phyloP scores from a whole-genome alignment of 1,140 invertebrate species.

The Pogonognathellus flavescens region DNA sequence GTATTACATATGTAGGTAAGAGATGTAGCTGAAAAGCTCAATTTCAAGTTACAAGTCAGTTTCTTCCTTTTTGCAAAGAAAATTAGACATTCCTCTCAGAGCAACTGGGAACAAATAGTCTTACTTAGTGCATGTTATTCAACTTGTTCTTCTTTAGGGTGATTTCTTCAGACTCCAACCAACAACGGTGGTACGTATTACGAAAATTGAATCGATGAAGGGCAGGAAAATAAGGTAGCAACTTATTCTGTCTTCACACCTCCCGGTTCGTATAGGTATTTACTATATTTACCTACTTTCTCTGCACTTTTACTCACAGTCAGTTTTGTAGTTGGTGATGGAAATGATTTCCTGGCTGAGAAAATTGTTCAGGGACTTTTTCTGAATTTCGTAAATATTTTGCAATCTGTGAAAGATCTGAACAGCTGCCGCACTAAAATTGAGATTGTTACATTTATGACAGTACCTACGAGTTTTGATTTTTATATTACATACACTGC shows the following conservation, averaged over 20 bases:
- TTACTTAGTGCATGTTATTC: constrained; percentile 12
- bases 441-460: too few relatives aligned
- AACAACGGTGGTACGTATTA: background rate
- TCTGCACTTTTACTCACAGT: background rate
- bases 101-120: constrained; percentile 36
- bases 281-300: too few relatives aligned
- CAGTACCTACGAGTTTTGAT: too few relatives aligned
- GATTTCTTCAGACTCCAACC: too few relatives aligned
- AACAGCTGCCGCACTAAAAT: too few relatives aligned
- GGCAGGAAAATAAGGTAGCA: background rate
- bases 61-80: constrained; percentile 22
- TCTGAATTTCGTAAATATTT: too few relatives aligned
- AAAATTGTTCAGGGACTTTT: too few relatives aligned
- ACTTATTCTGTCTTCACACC: background rate
- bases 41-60: constrained; percentile 23
- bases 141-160: constrained; percentile 37
- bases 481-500: too few relatives aligned
- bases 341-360: background rate
- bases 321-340: background rate
- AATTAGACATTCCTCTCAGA: constrained; percentile 39
- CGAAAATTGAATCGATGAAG: constrained; percentile 44
- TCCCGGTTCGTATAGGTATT: background rate
- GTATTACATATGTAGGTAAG: background rate
- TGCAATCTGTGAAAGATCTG: too few relatives aligned
- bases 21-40: background rate